A percentile compares a stretch with the other conserved stretches of the same genome.
These are phyloP conservation scores for Nylanderia fulva DNA, from an alignment of 1,140 invertebrate genomes.

Conservation along the genomic window DNA sequence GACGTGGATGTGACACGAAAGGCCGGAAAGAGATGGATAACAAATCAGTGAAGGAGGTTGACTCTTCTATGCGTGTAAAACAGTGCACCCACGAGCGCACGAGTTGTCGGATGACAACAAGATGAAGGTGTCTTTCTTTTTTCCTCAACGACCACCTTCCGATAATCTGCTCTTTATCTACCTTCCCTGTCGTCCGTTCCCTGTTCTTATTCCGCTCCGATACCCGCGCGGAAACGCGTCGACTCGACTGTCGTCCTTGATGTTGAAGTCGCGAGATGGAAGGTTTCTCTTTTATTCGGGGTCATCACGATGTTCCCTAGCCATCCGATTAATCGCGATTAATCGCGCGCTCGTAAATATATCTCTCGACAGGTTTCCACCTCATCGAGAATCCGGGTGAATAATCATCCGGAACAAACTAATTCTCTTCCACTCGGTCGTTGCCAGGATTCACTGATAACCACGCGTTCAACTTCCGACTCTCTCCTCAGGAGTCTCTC, in stretches of 20 bases:
- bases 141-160: slow-evolving; percentile 40
- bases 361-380: not conserved
- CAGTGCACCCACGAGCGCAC: slow-evolving; percentile 56
- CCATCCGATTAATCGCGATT: slow-evolving; percentile 6
- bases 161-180: slow-evolving; percentile 33
- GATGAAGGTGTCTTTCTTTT: slow-evolving; percentile 46
- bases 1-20: slow-evolving; percentile 42
- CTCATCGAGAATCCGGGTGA: no score
- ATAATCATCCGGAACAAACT: no score
- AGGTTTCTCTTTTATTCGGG: not conserved
- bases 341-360: not conserved
- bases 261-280: not conserved
- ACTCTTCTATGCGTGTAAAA: slow-evolving; percentile 59
- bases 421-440: slow-evolving; percentile 22
- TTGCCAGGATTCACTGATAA: slow-evolving; percentile 26
- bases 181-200: slow-evolving; percentile 21
- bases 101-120: slow-evolving; percentile 19
- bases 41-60: not conserved
- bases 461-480: slow-evolving; percentile 41
- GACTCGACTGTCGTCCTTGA: not conserved
- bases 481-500: not conserved
- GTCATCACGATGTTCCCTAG: not conserved
- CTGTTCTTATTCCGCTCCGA: slow-evolving; percentile 31
- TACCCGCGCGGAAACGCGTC: not conserved
- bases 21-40: slow-evolving; percentile 4